A percentile compares a stretch with the other conserved stretches of the same genome.
These are phyloP conservation scores for Hemicordylus capensis DNA, from an alignment of 2,113 vertebrate genomes.

Conservation along the genomic window DNA sequence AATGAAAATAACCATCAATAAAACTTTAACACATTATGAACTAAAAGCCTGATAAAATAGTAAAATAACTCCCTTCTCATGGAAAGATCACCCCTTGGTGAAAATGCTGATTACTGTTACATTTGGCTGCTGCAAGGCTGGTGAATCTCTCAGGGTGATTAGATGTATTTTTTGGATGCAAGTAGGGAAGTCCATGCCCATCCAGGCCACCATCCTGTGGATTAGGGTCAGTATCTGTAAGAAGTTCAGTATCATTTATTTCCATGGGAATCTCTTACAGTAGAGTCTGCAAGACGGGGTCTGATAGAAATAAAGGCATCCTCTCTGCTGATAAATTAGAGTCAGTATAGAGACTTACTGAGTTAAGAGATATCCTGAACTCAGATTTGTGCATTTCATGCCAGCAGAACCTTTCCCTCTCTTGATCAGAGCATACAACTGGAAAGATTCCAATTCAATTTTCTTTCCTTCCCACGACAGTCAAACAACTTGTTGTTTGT, in stretches of 20 bases:
- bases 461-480: neutral
- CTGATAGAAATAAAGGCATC: neutral
- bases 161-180: too few species aligned
- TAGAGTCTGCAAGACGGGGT: neutral
- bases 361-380: neutral
- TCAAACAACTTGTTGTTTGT: neutral
- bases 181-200: neutral
- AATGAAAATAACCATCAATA: too few species aligned
- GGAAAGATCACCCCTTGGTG: neutral
- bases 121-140: neutral
- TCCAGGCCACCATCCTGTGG: neutral
- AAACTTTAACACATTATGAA: too few species aligned
- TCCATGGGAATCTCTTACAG: neutral
- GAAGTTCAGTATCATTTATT: neutral
- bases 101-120: neutral
- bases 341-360: neutral
- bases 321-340: neutral
- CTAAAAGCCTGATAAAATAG: too few species aligned
- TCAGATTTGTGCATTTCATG: neutral
- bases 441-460: neutral
- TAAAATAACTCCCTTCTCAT: neutral
- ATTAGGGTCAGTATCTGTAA: neutral
- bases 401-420: neutral
- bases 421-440: neutral
- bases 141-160: neutral